phyloP scores from a whole-genome alignment of 2,797 vertebrate species.

The Sebastiscus tertius region DNA sequence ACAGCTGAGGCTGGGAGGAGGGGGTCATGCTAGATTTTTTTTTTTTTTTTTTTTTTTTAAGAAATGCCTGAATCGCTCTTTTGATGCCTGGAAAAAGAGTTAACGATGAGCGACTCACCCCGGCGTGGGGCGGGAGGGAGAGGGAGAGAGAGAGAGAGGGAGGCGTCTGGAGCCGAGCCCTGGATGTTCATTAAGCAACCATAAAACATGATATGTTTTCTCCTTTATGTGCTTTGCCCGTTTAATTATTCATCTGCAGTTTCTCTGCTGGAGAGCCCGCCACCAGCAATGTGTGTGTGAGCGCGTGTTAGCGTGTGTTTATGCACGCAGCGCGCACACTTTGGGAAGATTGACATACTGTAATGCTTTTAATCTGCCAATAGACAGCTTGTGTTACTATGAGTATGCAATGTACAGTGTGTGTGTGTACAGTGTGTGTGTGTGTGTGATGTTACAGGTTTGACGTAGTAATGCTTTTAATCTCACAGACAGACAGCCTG shows the following conservation, averaged over 20 bases:
- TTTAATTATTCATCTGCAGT: slow-evolving; percentile 70
- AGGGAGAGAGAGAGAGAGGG: slow-evolving; percentile 19
- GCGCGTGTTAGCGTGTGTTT: not conserved
- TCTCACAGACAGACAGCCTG: not conserved
- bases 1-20: slow-evolving; percentile 40
- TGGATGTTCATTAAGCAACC: slow-evolving; percentile 66
- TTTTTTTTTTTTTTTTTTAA: slow-evolving; percentile 25
- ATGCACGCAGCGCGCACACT: not conserved
- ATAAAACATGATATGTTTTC: slow-evolving; percentile 64
- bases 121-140: not conserved
- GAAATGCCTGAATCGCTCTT: slow-evolving; percentile 56
- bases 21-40: slow-evolving; percentile 9
- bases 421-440: not conserved
- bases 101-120: slow-evolving; percentile 45
- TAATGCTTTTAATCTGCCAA: slow-evolving; percentile 49
- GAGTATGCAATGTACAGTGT: not conserved
- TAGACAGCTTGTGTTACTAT: slow-evolving; percentile 8
- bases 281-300: not conserved
- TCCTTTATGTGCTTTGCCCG: slow-evolving; percentile 52
- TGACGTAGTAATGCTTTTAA: slow-evolving; percentile 16
- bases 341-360: slow-evolving; percentile 27
- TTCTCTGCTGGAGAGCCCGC: slow-evolving; percentile 3
- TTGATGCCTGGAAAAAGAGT: slow-evolving; percentile 72
- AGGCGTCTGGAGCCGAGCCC: slow-evolving; percentile 48
- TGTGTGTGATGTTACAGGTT: slow-evolving; percentile 22